These are phyloP conservation scores for Emydura subglobosa DNA, from an alignment of 2,113 vertebrate genomes.

Conservation along the genomic window DNA sequence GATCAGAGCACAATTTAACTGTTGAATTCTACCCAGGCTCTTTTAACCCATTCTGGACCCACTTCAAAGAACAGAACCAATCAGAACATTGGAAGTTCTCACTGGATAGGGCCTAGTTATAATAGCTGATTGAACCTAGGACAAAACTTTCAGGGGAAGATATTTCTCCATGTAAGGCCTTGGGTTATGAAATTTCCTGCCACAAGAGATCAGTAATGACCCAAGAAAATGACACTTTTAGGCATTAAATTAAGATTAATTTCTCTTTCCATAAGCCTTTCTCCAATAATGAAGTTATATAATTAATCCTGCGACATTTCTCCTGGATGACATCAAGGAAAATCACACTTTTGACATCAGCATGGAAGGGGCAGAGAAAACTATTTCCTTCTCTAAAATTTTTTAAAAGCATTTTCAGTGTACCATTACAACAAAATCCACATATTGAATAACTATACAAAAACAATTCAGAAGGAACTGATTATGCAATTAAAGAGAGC, in stretches of 20 bases:
- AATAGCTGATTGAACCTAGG: neutral
- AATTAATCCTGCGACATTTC: neutral
- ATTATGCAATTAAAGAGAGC: neutral
- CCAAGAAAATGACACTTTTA: neutral
- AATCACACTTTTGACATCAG: neutral
- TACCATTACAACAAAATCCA: slow-evolving; percentile 25
- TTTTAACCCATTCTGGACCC: neutral
- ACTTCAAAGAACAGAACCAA: neutral
- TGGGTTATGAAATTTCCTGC: neutral
- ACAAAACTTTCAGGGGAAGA: neutral
- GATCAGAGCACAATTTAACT: neutral
- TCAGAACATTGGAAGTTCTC: neutral
- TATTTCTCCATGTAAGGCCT: neutral
- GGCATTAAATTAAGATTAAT: neutral
- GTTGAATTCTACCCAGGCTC: neutral
- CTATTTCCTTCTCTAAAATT: neutral
- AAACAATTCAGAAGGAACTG: slow-evolving; percentile 5
- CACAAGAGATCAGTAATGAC: neutral
- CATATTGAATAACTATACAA: neutral
- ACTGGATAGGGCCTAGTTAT: neutral
- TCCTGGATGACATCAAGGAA: neutral
- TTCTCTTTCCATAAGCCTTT: slow-evolving; percentile 28
- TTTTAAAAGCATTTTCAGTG: neutral
- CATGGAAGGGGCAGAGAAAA: neutral
- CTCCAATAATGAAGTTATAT: neutral